Evolutionary conservation across 1,140 invertebrate species (phyloP), one percentile per base, ranked within the genome.

Genomic region (Platyscapa corneri): DNA sequence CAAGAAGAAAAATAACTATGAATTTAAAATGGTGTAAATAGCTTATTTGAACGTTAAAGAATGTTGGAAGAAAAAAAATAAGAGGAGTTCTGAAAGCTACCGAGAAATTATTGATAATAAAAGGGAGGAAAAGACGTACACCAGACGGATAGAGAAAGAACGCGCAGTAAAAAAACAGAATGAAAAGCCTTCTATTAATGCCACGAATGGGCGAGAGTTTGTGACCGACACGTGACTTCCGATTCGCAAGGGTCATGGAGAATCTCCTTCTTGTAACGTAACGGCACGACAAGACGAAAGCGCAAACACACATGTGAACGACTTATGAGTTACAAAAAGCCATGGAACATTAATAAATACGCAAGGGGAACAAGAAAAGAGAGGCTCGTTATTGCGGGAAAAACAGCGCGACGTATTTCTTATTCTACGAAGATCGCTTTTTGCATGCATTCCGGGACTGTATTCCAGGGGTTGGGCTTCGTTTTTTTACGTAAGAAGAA

Each of bases 381-480:
- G 27, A 7, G 32, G 34, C 37, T 76, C 14, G 49, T 83, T 60
- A 74, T 83, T 76, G 32, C 10, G 53, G 39, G 56, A 74, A 70
- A 14, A 39, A 46, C 3, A 49, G 60, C 56, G 56, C n/a, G 39
- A 30, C 83, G 75, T 20, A 74, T 60, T 70, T 74, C 67, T 85
- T 85, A 80, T 85, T 80, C 32, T 27, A 18, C 10, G 75, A 46
- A n/a, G 60, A 67, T 78, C 74, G 74, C 42, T 84, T 84, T 78
- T 84, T 75, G 67, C 77, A 74, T 84, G 83, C 76, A 79, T 85
- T 72, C 77, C 67, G 27, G 32, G 34, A 77, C 64, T 46, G 83
- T 64, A 37, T 80, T 64, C 37, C 64, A 10, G 32, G 34, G 12
- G 27, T 37, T n/a, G 27, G 56, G 27, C 23, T 34, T 49, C 53